Evolutionary conservation across 2,888 invertebrate species (phyloP), one percentile per base, ranked within the genome.

Genomic region (Macroteleia sp.): DNA sequence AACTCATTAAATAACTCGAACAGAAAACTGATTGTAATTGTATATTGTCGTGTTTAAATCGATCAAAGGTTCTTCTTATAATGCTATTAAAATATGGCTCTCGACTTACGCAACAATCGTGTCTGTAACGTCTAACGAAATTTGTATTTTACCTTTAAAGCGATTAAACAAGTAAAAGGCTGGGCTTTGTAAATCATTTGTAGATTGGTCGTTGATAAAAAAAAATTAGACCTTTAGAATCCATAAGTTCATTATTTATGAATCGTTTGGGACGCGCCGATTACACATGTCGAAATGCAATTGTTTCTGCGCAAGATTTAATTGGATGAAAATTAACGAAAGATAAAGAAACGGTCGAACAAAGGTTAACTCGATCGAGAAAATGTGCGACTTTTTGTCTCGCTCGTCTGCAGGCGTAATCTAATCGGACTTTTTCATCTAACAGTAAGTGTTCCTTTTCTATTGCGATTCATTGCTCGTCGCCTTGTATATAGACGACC

Each of bases 401-500:
- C 14, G 8, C 28, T 44, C 44, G 44, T 28, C 30, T 17, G 52
- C 59, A 14, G 36, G 10, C 32, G 59, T 66, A 67, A 74, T 74
- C 74, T 74, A 74, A 74, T 74, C 66, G 50, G 30, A 52, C 50
- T 66, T 66, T 66, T 74, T 74, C 74, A 74, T 74, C 74, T 59
- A 54, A 50, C 74, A 32, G 54, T 16, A 54, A 48, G 62, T 46
- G 64, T 66, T 77, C 70, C 62, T 59, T 59, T 70, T 64, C 76
- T 62, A 70, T 66, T 67, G 67, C 67, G 67, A 71, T 77, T 77
- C 71, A 77, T 62, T 56, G 71, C 70, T 46, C 57, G 69, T 77
- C 62, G 71, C 71, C 77, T 73, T 71, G 71, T 73, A 67, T 70
- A 66, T 52, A 59, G 59, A 36, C 73, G 77, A 77, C 77, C 77